phyloP scores from a whole-genome alignment of 2,797 vertebrate species.

The Pseudochaenichthys georgianus region DNA sequence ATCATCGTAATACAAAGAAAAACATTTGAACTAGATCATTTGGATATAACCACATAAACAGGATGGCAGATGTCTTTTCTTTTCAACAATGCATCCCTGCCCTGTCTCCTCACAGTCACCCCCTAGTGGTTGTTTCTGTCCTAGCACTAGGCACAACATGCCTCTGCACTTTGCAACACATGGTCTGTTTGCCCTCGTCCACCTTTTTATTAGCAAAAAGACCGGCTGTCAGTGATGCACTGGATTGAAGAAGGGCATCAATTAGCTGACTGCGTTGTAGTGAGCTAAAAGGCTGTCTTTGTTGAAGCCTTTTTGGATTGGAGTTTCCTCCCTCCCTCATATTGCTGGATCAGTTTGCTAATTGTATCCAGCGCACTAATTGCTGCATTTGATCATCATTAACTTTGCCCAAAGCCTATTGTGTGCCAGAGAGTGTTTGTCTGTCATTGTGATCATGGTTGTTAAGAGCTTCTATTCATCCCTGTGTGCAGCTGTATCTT shows the following conservation, averaged over 20 bases:
- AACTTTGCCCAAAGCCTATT: constrained; percentile 10
- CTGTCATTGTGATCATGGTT: constrained; percentile 2
- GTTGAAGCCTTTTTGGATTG: constrained; percentile 34
- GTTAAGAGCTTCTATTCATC: neutral
- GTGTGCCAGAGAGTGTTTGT: neutral
- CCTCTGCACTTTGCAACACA: neutral
- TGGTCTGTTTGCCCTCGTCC: constrained; percentile 25
- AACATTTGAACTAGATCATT: neutral
- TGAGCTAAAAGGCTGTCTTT: constrained; percentile 33
- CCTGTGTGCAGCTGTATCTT: neutral
- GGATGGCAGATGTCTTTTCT: constrained; percentile 10
- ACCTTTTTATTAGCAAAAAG: constrained; percentile 22
- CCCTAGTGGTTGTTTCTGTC: constrained; percentile 64
- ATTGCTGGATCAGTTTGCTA: constrained; percentile 15
- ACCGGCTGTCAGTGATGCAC: constrained; percentile 19
- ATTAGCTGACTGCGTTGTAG: constrained; percentile 47
- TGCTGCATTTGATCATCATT: constrained; percentile 35
- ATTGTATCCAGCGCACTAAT: constrained; percentile 40
- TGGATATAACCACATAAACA: neutral
- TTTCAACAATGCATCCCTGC: neutral
- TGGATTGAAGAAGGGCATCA: constrained; percentile 51
- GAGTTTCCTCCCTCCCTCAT: constrained; percentile 7
- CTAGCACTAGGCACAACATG: constrained; percentile 3
- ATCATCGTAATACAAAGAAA: neutral
- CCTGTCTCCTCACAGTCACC: constrained; percentile 52